Base-by-base conservation (phyloP, 2,797 vertebrate genomes). In the Tinamus major region DNA sequence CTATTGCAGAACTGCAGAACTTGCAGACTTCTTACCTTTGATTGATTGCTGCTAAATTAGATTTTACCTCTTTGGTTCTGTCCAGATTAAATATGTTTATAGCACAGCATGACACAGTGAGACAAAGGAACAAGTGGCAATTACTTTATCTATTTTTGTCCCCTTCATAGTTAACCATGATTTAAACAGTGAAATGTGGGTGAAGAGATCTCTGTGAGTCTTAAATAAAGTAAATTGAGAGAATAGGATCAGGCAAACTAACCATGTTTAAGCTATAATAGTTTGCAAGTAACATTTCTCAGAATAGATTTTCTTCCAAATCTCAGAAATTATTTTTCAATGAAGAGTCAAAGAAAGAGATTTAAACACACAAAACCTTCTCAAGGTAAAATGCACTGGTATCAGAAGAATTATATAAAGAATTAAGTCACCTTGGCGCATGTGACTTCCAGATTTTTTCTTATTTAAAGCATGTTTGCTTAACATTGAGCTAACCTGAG, bases 41-140 rank as follows among this genome's bases (percentile, higher is more conserved):
- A 97, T 35, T 97, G 94, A 98, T 78, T 92, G 94, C 81, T 96
- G 93, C 96, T 97, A 97, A 97, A 98, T 97, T 96, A 93, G 65
- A 33, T 93, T 97, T 96, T 85, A 92, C 51, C 79, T 93, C 46
- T 89, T 92, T 72, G 81, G 59, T 96, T 96, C 92, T 84, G 88
- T 92, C 88, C 87, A 96, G 92, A 97, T 96, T 96, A 97, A 97
- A 96, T 92, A 94, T 77, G 96, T 96, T 97, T 97, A 94, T 81
- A 97, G 89, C 87, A 82, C 92, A 97, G 95, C 79, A 93, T 78
- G 95, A 82, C 62, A 77, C 68, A 61, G 42, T 46, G 56, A 96
- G 88, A 97, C 61, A 96, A 96, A 95, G 51, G 70, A 93, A 92
- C 23, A 94, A 94, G 78, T 69, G 51, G 67, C 77, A 97, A 95